Base-by-base conservation (phyloP, 2,113 vertebrate species). In the Dasyprocta punctata region DNA sequence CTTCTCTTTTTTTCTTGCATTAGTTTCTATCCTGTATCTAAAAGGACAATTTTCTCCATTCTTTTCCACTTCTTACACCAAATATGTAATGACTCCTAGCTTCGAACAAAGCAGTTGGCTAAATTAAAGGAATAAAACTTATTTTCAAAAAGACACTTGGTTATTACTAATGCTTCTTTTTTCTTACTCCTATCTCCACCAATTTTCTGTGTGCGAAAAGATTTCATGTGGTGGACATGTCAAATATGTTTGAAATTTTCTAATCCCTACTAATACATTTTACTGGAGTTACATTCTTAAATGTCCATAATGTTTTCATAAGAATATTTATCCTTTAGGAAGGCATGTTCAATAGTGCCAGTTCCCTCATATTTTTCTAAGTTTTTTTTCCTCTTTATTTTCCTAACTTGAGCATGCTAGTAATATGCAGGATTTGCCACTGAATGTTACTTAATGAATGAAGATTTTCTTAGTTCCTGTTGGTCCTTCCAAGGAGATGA, bases 71-170 rank as follows among this genome's bases (percentile, higher is more conserved):
- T 90, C n/a, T 7, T 88, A 10, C 4, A 65, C 78, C 8, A 88
- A 77, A 78, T 82, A 82, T 41, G 1, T 77, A 86, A 47, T 95
- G 54, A 93, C 2, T 77, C 56, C 16, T 38, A 93, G 54, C 65
- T 93, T 33, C 71, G 96, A 95, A 63, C 4, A 7, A 88, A 89
- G 58, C 8, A 78, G 17, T 85, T 89, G 38, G 7, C 13, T 97
- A 69, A 88, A 84, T 83, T 92, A 73, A 94, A 96, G 71, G 13
- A 82, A 92, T 33, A 52, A 7, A 92, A 77, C n/a, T 83, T 90
- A 16, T 96, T 94, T 56, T 80, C 47, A 96, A 4, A 78, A 38
- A 88, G 60, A 24, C 58, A 33, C 0, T 81, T 87, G 54, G 5
- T 89, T 83, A 67, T 80, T 88, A 52, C 16, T 94, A 71, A 24